Base-by-base conservation (phyloP, 2,113 vertebrate species). In the Ranitomeya variabilis region DNA sequence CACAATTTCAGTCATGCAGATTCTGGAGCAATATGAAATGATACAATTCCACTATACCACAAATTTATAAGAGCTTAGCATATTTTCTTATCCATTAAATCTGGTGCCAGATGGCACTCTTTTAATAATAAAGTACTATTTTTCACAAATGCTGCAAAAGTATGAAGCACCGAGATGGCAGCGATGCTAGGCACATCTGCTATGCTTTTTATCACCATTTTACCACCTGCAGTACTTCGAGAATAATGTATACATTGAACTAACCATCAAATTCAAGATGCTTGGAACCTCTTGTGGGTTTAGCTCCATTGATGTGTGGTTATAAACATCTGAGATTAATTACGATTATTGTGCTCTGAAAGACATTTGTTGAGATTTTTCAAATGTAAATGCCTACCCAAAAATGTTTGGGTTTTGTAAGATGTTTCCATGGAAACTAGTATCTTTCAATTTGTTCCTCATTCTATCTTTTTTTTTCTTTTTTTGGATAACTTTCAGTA, bases 331-430 rank as follows among this genome's bases (percentile, higher is more conserved):
- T 76, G 87, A 83, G 57, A 83, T 60, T 76, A 31, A 88, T 88
- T 88, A 83, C 26, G 45, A 67, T 67, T 88, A 71, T 77, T 84
- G 87, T 77, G 71, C n/a, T 88, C 26, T 77, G 37, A 64, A 66
- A 31, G 57, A 62, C 59, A 57, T 88, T 76, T 88, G 54, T 77
- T 54, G 37, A 52, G 57, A 78, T 86, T 31, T 26, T 78, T 77
- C 57, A 86, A 26, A 64, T 54, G 60, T 55, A 69, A 69, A 79
- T 80, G 23, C 79, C 60, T 69, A 87, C 21, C 77, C 14, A 73
- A 83, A 88, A 88, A 76, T 74, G 79, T 88, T 82, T 62, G 80
- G 54, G 55, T 84, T 83, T 45, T 83, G 18, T 54, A 82, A 54
- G 21, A 52, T 55, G 80, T 88, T 83, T 77, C 87, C 80, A 88